Conservation (phyloP, 1,140 invertebrate species). For the Trinorchestia longiramus region DNA sequence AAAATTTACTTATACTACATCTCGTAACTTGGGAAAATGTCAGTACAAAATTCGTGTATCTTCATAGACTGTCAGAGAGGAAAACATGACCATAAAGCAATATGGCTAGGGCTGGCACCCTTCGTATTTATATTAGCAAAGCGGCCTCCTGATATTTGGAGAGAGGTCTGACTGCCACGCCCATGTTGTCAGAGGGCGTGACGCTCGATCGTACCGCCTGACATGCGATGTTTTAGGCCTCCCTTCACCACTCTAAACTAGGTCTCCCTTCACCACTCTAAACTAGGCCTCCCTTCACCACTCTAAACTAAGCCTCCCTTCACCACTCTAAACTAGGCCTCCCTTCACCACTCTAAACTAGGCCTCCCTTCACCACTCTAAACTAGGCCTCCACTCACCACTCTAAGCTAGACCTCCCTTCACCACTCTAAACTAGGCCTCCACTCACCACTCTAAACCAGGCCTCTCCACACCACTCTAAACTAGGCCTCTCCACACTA, state of each 20-base stretch:
- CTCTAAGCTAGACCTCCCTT: too few relatives aligned
- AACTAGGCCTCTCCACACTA: too few relatives aligned
- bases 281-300: too few relatives aligned
- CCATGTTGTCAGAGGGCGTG: conserved; percentile 34
- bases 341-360: too few relatives aligned
- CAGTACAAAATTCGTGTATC: neutral
- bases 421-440: too few relatives aligned
- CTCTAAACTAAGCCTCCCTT: too few relatives aligned
- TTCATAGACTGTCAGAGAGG: neutral
- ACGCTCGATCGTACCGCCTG: conserved; percentile 40
- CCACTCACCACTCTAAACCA: neutral
- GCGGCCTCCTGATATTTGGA: conserved; percentile 23
- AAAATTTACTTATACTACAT: neutral
- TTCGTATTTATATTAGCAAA: neutral
- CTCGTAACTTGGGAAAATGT: neutral
- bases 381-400: too few relatives aligned
- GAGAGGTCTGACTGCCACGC: conserved; percentile 10
- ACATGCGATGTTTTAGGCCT: conserved; percentile 16
- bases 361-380: too few relatives aligned
- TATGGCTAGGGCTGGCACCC: conserved; percentile 4
- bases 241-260: too few relatives aligned
- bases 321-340: too few relatives aligned
- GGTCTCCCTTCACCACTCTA: too few relatives aligned
- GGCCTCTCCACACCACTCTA: neutral
- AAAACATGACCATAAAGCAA: neutral